Percentiles rank a stretch among this genome's conserved stretches.
phyloP scores from a whole-genome alignment of 2,888 invertebrate species.

The Conistra vaccinii region DNA sequence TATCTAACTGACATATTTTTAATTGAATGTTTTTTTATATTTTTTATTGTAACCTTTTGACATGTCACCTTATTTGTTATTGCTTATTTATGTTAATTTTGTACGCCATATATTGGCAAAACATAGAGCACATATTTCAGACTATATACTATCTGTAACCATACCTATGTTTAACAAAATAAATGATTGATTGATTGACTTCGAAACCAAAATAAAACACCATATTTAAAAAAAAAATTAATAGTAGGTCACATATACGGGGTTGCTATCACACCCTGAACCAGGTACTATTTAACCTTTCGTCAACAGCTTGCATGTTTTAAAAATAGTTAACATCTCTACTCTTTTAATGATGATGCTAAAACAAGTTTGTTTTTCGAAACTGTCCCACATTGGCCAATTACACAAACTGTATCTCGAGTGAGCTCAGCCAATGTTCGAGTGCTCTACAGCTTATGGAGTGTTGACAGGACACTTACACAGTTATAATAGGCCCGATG shows the following conservation, averaged over 20 bases:
- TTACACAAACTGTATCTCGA: conserved; percentile 26
- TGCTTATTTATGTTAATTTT: too few relatives aligned
- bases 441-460: neutral
- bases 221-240: too few relatives aligned
- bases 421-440: conserved; percentile 10
- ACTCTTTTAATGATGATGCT: neutral
- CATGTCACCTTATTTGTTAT: too few relatives aligned
- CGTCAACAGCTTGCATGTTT: neutral
- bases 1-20: too few relatives aligned
- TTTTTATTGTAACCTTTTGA: too few relatives aligned
- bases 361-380: conserved; percentile 17
- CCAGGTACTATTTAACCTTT: neutral
- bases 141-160: too few relatives aligned
- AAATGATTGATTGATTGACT: too few relatives aligned
- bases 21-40: too few relatives aligned
- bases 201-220: neutral
- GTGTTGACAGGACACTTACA: conserved; percentile 9
- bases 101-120: too few relatives aligned
- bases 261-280: neutral
- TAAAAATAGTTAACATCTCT: neutral
- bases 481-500: neutral
- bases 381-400: conserved; percentile 11
- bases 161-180: too few relatives aligned
- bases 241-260: neutral
- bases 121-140: too few relatives aligned